Evolutionary conservation across 1,140 invertebrate genomes (phyloP), one percentile per base, ranked within the genome.

Genomic region (Vanessa tameamea): DNA sequence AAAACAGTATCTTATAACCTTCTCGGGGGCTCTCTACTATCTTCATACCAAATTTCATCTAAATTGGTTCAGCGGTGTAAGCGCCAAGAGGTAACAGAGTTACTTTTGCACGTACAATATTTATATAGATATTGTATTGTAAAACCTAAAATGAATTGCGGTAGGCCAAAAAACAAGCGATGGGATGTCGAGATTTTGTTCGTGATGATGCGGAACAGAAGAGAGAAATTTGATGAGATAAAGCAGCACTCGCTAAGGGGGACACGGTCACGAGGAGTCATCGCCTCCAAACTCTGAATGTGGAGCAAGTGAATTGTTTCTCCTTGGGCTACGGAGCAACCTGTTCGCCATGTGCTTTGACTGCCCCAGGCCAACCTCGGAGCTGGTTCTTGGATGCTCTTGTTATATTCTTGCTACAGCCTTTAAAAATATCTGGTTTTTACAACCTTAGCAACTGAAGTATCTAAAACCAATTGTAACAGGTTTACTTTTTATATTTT

Each of bases 151-250:
- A 31, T 26, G 26, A 59, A 59, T 59, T 59, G 23, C 26, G 57
- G 57, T 61, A 31, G 57, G 88, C 83, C 88, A 85, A 84, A 82
- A 85, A 31, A n/a, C 67, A 78, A 87, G 82, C 78, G 72, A 89
- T 88, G 87, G 88, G 87, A 86, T 87, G 80, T 88, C 79, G 78
- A 87, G 82, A 89, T 89, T 90, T 90, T 90, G 85, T 89, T 85
- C 83, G 83, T 87, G 85, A 86, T 89, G 85, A 86, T 87, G 86
- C 88, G 85, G 87, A 89, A 89, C 87, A 87, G 85, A 86, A 85
- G 90, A 85, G 90, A 89, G 90, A 91, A 92, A 91, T 92, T 92
- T 82, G 86, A 88, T 82, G 84, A 90, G 87, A 89, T 87, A 87
- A 87, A 87, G 83, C 83, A 85, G 84, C 77, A 86, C 82, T 87